Evolutionary conservation across 2,888 invertebrate species (phyloP), one percentile per base, ranked within the genome.

Genomic region (Atrina japonica): DNA sequence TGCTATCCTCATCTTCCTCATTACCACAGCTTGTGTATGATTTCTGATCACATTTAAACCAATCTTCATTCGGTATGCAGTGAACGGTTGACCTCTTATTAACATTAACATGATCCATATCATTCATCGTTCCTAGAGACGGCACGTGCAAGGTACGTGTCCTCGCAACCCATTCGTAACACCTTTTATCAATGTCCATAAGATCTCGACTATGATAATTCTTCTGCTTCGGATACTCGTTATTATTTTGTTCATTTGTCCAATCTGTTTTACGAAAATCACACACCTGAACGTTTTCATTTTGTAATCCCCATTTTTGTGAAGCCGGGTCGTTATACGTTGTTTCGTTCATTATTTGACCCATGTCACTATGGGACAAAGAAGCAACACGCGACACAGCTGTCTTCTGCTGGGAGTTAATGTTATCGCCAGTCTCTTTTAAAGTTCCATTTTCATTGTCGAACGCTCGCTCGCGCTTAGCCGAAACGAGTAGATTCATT

Each of bases 331-430:
- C 56, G 40, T 21, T 56, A 18, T 35, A 29, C 14, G n/a, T 40
- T 25, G 16, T 25, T 27, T 64, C 64, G 21, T 1, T 11, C 53
- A n/a, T 21, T 49, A 25, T n/a, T 25, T 52, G 58, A 35, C 64
- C 64, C 47, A 41, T 49, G 29, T 56, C 50, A 47, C 35, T 18
- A 7, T 27, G 35, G 14, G 60, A 64, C 50, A 64, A 64, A 56
- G 58, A 29, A 30, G 29, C 53, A 16, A 23, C 56, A 30, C 53
- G 61, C 41, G 55, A 40, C 49, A 67, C 73, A 71, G 73, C 75
- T 73, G 75, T 66, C 53, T 59, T 23, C 16, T 53, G 35, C 23
- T 25, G 53, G 21, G 53, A 53, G 41, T 53, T 64, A 41, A 64
- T 50, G 52, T 64, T 53, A 30, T 61, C 67, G 45, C 30, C 47